Evolutionary conservation across 2,888 invertebrate genomes (phyloP).

Genomic region (Pteria penguin): DNA sequence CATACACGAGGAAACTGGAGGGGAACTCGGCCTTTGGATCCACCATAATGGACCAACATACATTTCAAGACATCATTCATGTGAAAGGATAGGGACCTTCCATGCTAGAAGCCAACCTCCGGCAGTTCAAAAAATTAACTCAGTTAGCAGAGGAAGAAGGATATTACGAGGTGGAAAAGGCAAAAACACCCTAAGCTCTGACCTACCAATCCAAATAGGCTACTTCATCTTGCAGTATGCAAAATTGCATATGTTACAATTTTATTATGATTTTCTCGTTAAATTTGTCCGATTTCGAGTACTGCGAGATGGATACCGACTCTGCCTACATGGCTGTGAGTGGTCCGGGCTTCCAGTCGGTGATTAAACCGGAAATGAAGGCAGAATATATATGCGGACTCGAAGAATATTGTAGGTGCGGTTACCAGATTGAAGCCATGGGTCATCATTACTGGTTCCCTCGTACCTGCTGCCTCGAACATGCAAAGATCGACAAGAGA

Average conservation of each 20-base stretch:
- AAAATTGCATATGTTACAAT: constrained; percentile 55
- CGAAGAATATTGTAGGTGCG: constrained; percentile 21
- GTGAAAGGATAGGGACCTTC: constrained; percentile 37
- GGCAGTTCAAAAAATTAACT: constrained; percentile 41
- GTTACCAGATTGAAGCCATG: constrained; percentile 26
- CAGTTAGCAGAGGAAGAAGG: constrained; percentile 37
- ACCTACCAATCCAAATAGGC: constrained; percentile 53
- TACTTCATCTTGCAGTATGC: too few relatives aligned
- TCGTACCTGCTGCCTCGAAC: constrained; percentile 24
- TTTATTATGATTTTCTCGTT: constrained; percentile 54
- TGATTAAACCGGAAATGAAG: too few relatives aligned
- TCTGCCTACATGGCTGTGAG: constrained; percentile 51
- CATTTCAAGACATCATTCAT: constrained; percentile 39
- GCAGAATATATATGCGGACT: not conserved
- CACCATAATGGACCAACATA: constrained; percentile 52
- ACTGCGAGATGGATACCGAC: too few relatives aligned
- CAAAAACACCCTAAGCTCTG: constrained; percentile 42
- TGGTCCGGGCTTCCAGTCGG: constrained; percentile 20
- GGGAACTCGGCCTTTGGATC: constrained; percentile 33
- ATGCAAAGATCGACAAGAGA: constrained; percentile 25
- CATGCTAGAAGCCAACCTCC: constrained; percentile 38
- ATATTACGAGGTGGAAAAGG: constrained; percentile 35
- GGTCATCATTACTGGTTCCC: constrained; percentile 39
- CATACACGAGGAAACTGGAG: constrained; percentile 36
- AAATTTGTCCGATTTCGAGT: too few relatives aligned